phyloP scores from a whole-genome alignment of 2,797 vertebrate genomes.

The Sylvia borin region DNA sequence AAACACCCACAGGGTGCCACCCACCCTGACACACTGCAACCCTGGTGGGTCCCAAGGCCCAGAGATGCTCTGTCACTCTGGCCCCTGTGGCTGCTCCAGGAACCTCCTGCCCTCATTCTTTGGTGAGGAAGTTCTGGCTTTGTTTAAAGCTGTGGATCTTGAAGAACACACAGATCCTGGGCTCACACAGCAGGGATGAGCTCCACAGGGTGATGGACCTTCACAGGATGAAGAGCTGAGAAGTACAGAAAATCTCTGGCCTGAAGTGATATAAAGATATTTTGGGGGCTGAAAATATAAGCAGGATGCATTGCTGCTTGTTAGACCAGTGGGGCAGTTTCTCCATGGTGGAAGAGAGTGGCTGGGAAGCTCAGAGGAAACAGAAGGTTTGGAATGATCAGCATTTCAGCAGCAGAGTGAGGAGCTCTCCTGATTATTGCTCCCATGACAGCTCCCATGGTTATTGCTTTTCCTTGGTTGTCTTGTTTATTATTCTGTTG shows the following conservation, averaged over 20 bases:
- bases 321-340: neutral
- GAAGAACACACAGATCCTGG: neutral
- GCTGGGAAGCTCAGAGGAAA: neutral
- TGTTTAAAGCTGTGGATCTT: neutral
- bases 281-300: neutral
- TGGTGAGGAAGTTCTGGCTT: neutral
- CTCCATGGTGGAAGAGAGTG: neutral
- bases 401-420: neutral
- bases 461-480: neutral
- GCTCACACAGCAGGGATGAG: neutral
- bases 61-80: neutral
- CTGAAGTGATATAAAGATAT: neutral
- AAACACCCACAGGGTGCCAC: accelerated
- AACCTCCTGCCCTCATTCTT: neutral
- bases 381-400: neutral
- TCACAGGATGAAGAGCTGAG: neutral
- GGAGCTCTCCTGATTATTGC: neutral
- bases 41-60: neutral
- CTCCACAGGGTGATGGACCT: neutral
- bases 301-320: neutral
- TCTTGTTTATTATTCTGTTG: neutral
- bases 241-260: neutral
- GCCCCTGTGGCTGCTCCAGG: neutral
- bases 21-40: neutral
- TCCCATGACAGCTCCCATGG: neutral